Percentiles rank a stretch among this genome's conserved stretches.
These are phyloP conservation scores for Pammene fasciana DNA, from an alignment of 2,888 invertebrate genomes.

Conservation along the genomic window DNA sequence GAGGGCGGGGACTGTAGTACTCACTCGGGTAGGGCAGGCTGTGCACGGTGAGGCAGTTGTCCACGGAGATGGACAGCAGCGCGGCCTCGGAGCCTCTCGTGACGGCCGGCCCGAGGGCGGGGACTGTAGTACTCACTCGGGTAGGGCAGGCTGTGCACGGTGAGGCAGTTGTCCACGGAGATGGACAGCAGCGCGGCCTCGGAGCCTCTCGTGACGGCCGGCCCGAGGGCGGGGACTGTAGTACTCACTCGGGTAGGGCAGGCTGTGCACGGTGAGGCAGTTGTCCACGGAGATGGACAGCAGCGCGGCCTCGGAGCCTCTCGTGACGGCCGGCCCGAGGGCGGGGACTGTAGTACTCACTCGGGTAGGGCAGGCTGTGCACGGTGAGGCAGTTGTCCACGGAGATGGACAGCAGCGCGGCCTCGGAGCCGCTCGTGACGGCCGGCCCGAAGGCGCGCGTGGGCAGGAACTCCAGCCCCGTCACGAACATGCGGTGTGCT, in stretches of 20 bases:
- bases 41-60: background rate
- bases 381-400: constrained; percentile 97
- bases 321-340: background rate
- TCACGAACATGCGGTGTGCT: constrained; percentile 98
- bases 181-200: background rate
- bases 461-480: constrained; percentile 96
- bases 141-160: background rate
- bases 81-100: too few relatives aligned
- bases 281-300: background rate
- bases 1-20: too few relatives aligned
- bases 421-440: constrained; percentile 89
- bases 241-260: background rate
- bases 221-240: too few relatives aligned
- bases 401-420: constrained; percentile 96
- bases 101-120: too few relatives aligned
- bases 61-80: background rate
- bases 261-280: background rate
- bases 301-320: background rate
- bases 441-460: constrained; percentile 87
- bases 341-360: constrained; percentile 79
- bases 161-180: background rate
- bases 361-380: constrained; percentile 91
- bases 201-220: too few relatives aligned
- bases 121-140: too few relatives aligned
- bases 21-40: too few relatives aligned